Evolutionary conservation across 1,140 invertebrate species (phyloP).

Genomic region (Lasioglossum baleicum): DNA sequence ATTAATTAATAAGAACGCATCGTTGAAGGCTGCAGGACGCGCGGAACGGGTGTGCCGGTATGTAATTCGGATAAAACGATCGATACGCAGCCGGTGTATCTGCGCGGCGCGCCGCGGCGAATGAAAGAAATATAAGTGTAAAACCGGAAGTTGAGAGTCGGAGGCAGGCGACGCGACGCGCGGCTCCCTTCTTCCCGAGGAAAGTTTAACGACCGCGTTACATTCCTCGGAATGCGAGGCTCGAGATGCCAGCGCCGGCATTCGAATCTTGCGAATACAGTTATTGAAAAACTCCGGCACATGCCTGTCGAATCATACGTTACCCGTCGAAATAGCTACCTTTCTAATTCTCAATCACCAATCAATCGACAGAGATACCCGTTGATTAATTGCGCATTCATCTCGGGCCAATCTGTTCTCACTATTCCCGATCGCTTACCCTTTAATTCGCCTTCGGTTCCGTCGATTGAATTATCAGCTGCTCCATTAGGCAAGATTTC

Average conservation of each 20-base stretch:
- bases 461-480: neutral
- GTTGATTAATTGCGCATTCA: neutral
- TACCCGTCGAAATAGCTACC: slow-evolving; percentile 13
- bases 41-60: no score
- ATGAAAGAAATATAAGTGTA: slow-evolving; percentile 19
- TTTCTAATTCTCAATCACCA: slow-evolving; percentile 25
- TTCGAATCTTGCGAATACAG: slow-evolving; percentile 22
- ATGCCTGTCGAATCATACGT: neutral
- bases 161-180: neutral
- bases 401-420: neutral
- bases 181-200: neutral
- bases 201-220: slow-evolving; percentile 4
- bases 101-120: neutral
- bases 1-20: neutral
- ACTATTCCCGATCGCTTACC: neutral
- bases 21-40: no score
- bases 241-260: neutral
- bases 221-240: neutral
- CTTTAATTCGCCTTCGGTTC: neutral
- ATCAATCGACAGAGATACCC: neutral
- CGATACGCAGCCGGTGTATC: neutral
- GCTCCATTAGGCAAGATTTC: neutral
- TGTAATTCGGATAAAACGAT: neutral
- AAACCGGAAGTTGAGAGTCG: slow-evolving; percentile 14
- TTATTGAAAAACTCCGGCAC: slow-evolving; percentile 22